Conservation (phyloP, 2,888 invertebrate species). For the Cetonia aurata region DNA sequence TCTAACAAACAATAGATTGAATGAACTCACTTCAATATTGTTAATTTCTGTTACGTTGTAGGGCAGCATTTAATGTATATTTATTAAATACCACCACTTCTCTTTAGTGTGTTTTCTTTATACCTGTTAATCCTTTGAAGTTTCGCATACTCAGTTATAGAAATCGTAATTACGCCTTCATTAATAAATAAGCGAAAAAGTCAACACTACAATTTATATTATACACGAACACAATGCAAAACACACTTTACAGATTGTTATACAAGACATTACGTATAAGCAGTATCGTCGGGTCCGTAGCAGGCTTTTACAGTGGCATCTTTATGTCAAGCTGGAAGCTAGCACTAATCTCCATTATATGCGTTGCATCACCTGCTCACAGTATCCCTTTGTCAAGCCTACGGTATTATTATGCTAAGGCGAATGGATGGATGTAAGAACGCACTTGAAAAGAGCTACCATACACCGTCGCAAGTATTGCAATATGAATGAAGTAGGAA, state of each 20-base stretch:
- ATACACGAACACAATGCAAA: conserved; percentile 7
- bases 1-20: no score
- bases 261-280: conserved; percentile 41
- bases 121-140: no score
- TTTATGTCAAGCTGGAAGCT: conserved; percentile 46
- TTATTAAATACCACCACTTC: no score
- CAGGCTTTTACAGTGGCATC: conserved; percentile 46
- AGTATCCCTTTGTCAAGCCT: conserved; percentile 50
- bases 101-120: no score
- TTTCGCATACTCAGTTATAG: no score
- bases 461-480: conserved; percentile 28
- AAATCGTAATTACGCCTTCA: no score
- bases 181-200: conserved; percentile 7
- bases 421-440: conserved; percentile 43
- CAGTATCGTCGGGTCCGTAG: conserved; percentile 38
- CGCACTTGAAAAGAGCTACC: conserved; percentile 45
- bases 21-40: no score
- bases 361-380: conserved; percentile 55
- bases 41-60: no score
- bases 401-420: conserved; percentile 49
- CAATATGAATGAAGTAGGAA: conserved; percentile 35
- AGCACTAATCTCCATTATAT: conserved; percentile 53
- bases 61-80: no score
- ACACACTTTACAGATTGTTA: conserved; percentile 26
- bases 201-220: conserved; percentile 12